Evolutionary conservation across 2,888 invertebrate species (phyloP).

Genomic region (Anaspis maculata): DNA sequence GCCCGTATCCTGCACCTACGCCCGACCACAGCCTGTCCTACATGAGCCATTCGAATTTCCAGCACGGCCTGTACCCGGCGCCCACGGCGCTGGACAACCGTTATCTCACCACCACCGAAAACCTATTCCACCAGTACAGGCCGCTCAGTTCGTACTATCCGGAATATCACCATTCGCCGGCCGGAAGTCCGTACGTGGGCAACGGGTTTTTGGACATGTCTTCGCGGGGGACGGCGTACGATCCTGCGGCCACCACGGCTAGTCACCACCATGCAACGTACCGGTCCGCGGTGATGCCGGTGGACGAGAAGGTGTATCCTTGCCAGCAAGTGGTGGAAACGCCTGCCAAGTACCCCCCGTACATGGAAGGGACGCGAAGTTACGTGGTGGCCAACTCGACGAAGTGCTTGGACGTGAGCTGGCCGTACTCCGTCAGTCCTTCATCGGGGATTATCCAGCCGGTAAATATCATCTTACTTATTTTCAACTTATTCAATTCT

Average conservation of each 20-base stretch:
- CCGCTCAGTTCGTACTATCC: slow-evolving; percentile 78
- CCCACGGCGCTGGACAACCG: slow-evolving; percentile 47
- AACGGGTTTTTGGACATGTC: slow-evolving; percentile 79
- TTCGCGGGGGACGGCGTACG: slow-evolving; percentile 56
- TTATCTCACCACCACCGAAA: slow-evolving; percentile 70
- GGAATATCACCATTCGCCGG: slow-evolving; percentile 64
- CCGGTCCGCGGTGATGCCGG: slow-evolving; percentile 36
- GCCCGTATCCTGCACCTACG: slow-evolving; percentile 64
- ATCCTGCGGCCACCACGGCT: slow-evolving; percentile 40
- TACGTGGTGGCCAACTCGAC: slow-evolving; percentile 45
- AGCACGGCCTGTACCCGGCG: slow-evolving; percentile 51
- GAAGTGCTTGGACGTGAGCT: slow-evolving; percentile 43
- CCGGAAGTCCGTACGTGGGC: slow-evolving; percentile 57
- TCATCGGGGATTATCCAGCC: slow-evolving; percentile 44
- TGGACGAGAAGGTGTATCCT: slow-evolving; percentile 54
- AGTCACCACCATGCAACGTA: slow-evolving; percentile 41
- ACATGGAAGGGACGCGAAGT: slow-evolving; percentile 49
- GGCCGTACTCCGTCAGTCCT: slow-evolving; percentile 46
- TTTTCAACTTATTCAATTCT: no score
- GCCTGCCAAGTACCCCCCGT: slow-evolving; percentile 47
- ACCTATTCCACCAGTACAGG: slow-evolving; percentile 84
- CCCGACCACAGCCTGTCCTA: slow-evolving; percentile 56
- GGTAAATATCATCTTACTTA: slow-evolving; percentile 38
- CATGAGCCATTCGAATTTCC: slow-evolving; percentile 64
- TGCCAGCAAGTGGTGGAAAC: slow-evolving; percentile 53